phyloP scores from a whole-genome alignment of 2,113 vertebrate genomes.

The Sphaerodactylus townsendi region DNA sequence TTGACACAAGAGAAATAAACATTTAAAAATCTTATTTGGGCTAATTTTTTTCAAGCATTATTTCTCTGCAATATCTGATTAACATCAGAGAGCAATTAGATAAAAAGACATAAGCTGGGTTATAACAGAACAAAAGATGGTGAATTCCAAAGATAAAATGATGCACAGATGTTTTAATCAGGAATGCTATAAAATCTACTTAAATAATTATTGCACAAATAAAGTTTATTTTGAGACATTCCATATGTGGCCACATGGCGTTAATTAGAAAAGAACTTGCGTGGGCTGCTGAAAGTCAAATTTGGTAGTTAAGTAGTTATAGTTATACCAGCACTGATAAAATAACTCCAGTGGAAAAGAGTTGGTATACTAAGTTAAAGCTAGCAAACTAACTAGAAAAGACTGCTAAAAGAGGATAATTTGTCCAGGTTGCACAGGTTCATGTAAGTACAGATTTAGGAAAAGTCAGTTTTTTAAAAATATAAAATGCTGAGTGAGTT shows the following conservation, averaged over 20 bases:
- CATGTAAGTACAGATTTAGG: neutral
- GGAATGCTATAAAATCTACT: neutral
- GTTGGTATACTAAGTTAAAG: too few species aligned
- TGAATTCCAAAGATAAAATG: constrained; percentile 12
- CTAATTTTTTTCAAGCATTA: neutral
- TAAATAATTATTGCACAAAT: neutral
- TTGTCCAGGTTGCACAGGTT: neutral
- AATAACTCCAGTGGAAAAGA: neutral
- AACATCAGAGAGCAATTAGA: neutral
- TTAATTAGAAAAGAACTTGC: constrained; percentile 19
- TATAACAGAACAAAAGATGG: neutral
- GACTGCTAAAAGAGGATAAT: accelerated
- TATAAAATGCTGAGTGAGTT: neutral
- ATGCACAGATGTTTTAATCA: constrained; percentile 20
- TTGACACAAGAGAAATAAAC: neutral
- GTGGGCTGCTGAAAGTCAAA: constrained; percentile 4
- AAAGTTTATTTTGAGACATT: constrained; percentile 4
- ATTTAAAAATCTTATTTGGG: neutral
- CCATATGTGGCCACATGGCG: neutral
- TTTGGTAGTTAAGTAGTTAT: neutral
- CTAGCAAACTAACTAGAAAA: accelerated
- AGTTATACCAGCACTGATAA: neutral
- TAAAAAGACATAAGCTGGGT: neutral
- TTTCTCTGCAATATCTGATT: neutral
- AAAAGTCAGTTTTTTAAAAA: neutral